Percentiles rank a stretch among this genome's conserved stretches.
These are phyloP conservation scores for Pygocentrus nattereri DNA, from an alignment of 2,797 vertebrate genomes.

Conservation along the genomic window DNA sequence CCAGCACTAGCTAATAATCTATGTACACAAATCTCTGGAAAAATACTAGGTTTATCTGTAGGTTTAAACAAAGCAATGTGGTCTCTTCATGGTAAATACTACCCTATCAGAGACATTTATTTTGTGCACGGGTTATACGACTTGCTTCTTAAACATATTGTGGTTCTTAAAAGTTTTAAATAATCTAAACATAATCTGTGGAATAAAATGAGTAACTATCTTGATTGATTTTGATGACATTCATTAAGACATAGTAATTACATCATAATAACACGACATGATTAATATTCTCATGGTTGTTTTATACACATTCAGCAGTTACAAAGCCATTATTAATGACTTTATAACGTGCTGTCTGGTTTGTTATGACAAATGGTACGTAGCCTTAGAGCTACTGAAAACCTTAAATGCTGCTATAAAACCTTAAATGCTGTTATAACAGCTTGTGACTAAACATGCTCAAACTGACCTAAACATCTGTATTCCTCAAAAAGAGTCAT, in stretches of 20 bases:
- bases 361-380: not conserved
- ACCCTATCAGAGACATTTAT: constrained; percentile 1
- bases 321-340: not conserved
- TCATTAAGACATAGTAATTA: constrained; percentile 3
- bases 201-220: constrained; percentile 9
- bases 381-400: not conserved
- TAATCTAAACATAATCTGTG: constrained; percentile 5
- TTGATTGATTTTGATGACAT: constrained; percentile 9
- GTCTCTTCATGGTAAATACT: constrained; percentile 25
- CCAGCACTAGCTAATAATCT: not conserved
- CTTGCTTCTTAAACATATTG: constrained; percentile 4
- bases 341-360: constrained; percentile 1
- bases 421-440: not conserved
- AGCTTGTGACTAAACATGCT: not conserved
- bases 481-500: not conserved
- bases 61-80: not conserved
- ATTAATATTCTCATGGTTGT: constrained; percentile 1
- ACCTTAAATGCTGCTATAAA: not conserved
- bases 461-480: constrained; percentile 8
- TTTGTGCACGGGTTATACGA: constrained; percentile 26
- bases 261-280: not conserved
- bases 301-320: constrained; percentile 3
- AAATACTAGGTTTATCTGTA: constrained; percentile 10
- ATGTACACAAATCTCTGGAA: not conserved
- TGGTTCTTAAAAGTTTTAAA: not conserved